phyloP scores from a whole-genome alignment of 2,888 invertebrate species.

The Tiliacea citrago region DNA sequence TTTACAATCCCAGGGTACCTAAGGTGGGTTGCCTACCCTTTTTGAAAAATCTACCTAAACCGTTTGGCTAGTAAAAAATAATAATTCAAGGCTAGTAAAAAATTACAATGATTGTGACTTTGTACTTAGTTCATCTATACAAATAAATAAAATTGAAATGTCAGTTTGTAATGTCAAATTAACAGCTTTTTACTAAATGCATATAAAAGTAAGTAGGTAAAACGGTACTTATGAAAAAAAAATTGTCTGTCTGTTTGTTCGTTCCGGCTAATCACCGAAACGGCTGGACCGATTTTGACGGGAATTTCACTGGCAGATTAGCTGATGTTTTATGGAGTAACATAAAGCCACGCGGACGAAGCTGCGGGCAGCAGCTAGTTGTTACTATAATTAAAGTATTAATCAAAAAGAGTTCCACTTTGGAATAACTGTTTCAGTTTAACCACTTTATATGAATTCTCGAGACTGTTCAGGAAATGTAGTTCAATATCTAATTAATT shows the following conservation, averaged over 20 bases:
- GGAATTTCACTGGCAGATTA: too few relatives aligned
- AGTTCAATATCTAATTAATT: not conserved
- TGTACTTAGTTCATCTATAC: not conserved
- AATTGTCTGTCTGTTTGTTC: too few relatives aligned
- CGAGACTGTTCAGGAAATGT: not conserved
- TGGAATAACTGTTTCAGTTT: not conserved
- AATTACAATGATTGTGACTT: not conserved
- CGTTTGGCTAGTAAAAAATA: not conserved
- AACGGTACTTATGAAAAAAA: too few relatives aligned
- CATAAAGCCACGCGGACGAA: too few relatives aligned
- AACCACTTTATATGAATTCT: not conserved
- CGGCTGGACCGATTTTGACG: too few relatives aligned
- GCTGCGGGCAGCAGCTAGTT: not conserved
- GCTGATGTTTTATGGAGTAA: too few relatives aligned
- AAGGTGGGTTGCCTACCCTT: not conserved
- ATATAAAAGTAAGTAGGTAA: too few relatives aligned
- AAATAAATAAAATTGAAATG: too few relatives aligned
- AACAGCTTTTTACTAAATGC: too few relatives aligned
- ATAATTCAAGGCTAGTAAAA: not conserved
- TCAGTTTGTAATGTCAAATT: too few relatives aligned
- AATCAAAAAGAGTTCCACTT: not conserved
- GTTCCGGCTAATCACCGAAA: too few relatives aligned
- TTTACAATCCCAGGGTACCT: not conserved
- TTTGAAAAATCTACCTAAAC: not conserved
- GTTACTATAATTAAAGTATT: not conserved